phyloP scores from a whole-genome alignment of 53 echinoderm and acorn worm genomes.

The Stichopus horrens region DNA sequence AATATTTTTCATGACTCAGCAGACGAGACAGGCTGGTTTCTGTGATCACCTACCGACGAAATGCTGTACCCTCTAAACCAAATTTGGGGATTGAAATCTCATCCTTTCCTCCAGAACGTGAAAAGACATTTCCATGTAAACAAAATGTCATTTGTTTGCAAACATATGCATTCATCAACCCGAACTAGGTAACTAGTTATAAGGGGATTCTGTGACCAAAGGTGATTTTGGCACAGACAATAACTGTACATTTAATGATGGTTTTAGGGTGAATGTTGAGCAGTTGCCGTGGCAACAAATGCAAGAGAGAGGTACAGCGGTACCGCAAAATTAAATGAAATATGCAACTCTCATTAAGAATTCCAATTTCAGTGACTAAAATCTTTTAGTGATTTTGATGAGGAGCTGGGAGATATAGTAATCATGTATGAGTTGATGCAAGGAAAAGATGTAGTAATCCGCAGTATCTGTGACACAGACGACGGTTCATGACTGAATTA shows the following conservation, averaged over 20 bases:
- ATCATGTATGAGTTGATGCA: no score
- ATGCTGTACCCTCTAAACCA: no score
- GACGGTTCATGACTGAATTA: no score
- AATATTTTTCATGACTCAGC: neutral
- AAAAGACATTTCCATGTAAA: neutral
- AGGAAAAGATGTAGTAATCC: no score
- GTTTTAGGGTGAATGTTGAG: neutral
- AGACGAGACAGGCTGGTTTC: no score
- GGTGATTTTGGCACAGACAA: neutral
- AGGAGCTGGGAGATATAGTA: no score
- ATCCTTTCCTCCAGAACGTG: neutral
- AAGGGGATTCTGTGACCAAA: neutral
- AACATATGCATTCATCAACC: neutral
- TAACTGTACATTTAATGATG: neutral
- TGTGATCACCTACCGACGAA: no score
- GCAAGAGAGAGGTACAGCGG: neutral
- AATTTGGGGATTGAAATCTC: neutral
- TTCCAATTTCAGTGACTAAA: neutral
- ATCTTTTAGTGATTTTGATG: no score
- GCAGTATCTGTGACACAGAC: no score
- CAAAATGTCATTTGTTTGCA: neutral
- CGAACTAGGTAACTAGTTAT: neutral
- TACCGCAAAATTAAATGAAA: neutral
- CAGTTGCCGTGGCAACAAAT: neutral
- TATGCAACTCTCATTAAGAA: neutral